Evolutionary conservation across 2,113 vertebrate genomes (phyloP).

Genomic region (Cyphomyrus discorhynchus): DNA sequence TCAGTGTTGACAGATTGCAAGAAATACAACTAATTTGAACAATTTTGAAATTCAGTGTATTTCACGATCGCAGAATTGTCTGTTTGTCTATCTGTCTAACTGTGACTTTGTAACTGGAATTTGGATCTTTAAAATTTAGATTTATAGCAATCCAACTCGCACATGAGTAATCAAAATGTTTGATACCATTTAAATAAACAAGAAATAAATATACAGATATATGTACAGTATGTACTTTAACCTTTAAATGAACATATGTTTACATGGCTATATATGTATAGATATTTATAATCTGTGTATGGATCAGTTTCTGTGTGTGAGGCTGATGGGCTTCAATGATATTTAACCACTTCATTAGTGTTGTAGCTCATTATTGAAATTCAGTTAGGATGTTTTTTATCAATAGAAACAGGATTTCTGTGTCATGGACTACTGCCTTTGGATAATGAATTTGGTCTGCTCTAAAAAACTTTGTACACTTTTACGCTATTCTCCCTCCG

Average conservation of each 20-base stretch:
- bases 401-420: slow-evolving; percentile 13
- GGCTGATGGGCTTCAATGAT: background rate
- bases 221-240: slow-evolving; percentile 9
- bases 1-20: background rate
- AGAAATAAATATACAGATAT: slow-evolving; percentile 11
- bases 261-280: slow-evolving; percentile 19
- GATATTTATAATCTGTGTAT: slow-evolving; percentile 8
- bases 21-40: background rate
- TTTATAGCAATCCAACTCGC: slow-evolving; percentile 8
- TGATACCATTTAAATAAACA: slow-evolving; percentile 8
- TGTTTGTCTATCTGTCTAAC: background rate
- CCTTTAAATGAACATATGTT: slow-evolving; percentile 8
- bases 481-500: slow-evolving; percentile 4
- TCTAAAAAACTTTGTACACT: slow-evolving; percentile 22
- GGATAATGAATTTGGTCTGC: slow-evolving; percentile 12
- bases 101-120: slow-evolving; percentile 11
- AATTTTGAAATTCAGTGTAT: background rate
- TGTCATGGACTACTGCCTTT: background rate
- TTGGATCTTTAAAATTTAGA: background rate
- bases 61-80: background rate
- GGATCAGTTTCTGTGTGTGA: slow-evolving; percentile 7
- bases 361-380: slow-evolving; percentile 13
- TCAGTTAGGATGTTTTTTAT: slow-evolving; percentile 4
- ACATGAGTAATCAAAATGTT: slow-evolving; percentile 14
- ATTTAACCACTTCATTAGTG: slow-evolving; percentile 15